These are phyloP conservation scores for Nasonia vitripennis DNA, from an alignment of 1,140 invertebrate species.

Conservation along the genomic window DNA sequence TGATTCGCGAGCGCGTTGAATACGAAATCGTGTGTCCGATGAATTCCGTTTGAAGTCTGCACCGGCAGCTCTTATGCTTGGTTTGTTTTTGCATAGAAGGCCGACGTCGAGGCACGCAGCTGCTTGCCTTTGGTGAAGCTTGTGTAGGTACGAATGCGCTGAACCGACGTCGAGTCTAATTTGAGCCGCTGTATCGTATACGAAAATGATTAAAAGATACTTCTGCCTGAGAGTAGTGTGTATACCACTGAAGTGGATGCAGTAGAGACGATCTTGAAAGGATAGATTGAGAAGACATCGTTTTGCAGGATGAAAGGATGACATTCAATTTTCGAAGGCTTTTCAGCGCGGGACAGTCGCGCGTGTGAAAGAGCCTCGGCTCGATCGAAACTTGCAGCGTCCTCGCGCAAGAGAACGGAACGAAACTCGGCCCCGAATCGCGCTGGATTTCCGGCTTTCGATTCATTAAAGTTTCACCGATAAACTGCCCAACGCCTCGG, in stretches of 20 bases:
- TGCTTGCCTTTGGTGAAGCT: neutral
- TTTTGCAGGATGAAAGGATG: too few species aligned
- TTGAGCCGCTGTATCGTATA: neutral
- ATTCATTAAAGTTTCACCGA: neutral
- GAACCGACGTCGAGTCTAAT: neutral
- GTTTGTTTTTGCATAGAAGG: conserved; percentile 34
- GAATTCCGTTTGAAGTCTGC: conserved; percentile 46
- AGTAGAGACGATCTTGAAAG: neutral
- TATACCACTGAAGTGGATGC: neutral
- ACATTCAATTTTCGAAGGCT: too few species aligned
- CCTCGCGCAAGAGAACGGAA: neutral
- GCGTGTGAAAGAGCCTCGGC: too few species aligned
- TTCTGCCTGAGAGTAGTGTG: neutral
- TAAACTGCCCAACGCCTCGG: neutral
- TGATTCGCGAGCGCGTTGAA: conserved; percentile 44
- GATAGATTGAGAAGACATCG: too few species aligned
- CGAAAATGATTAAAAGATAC: neutral
- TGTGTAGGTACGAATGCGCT: neutral
- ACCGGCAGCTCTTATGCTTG: conserved; percentile 13
- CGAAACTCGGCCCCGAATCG: neutral
- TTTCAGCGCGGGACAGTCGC: too few species aligned
- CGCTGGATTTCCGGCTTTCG: neutral
- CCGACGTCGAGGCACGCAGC: neutral
- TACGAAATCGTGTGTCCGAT: conserved; percentile 41
- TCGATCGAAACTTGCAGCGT: neutral